Base-by-base conservation (phyloP, 2,888 invertebrate genomes). In the Chaitophorus viminalis region DNA sequence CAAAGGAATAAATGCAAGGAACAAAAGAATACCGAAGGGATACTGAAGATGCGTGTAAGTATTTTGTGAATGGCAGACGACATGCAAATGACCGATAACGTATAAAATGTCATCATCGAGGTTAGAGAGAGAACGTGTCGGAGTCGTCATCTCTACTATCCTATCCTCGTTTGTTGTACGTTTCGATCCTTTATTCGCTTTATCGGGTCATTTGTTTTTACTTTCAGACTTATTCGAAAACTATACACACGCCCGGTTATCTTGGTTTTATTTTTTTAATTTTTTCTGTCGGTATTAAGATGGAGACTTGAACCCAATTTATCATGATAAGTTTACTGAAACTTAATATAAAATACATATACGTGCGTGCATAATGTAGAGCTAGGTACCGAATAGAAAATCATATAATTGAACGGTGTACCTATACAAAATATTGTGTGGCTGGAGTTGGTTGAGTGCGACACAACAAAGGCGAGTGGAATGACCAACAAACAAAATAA, bases 71-170 rank as follows among this genome's bases (percentile, higher is more conserved):
- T 75, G 75, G 33, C 79, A 39, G 9, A 39, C 60, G 68, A 70
- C 75, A 70, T 21, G 68, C 21, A 79, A 79, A 78, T 78, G n/a
- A 75, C 54, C 81, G 87, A 81, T 87, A 75, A 74, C 39, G 65
- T 75, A 60, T 60, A 87, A 87, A 79, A 79, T 39, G 60, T 74
- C 79, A 81, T 46, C 31, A 29, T 25, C 75, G 79, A 87, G 39
- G 86, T 81, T 78, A 68, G 39, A 83, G 39, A 31, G 81, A 60
- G 29, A 14, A 36, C n/a, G 36, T 21, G 74, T 75, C 60, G 11
- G 29, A 52, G 25, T 82, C 39, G 39, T 39, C 33, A 52, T 46
- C 68, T 54, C n/a, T n/a, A n/a, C n/a, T n/a, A n/a, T n/a, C 54
- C 21, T 29, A 29, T 29, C 29, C 29, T 25, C 70, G 70, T 3